Conservation (phyloP, 2,113 vertebrate genomes). For the Upupa epops region DNA sequence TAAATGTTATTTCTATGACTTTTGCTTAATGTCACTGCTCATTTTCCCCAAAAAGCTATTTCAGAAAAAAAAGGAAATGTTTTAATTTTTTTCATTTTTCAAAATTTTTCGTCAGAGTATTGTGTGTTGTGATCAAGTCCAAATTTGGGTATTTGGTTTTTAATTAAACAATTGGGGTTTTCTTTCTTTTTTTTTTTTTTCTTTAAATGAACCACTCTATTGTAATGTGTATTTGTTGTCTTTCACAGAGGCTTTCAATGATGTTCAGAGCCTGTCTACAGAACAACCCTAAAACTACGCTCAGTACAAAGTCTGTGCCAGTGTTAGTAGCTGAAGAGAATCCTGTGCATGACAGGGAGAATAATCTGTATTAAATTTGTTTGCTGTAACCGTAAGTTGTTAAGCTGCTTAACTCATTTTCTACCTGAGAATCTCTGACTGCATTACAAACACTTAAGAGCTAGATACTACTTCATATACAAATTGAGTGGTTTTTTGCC, state of each 20-base stretch:
- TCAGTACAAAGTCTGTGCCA: slow-evolving; percentile 82
- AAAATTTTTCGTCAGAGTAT: not conserved
- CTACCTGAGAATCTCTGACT: not conserved
- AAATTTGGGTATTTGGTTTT: not conserved
- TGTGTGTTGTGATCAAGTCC: not conserved
- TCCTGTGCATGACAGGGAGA: not conserved
- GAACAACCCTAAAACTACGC: slow-evolving; percentile 81
- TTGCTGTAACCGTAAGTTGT: not conserved
- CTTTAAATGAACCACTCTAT: not conserved
- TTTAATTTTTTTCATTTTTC: not conserved
- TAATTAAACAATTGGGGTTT: not conserved
- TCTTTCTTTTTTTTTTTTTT: not conserved
- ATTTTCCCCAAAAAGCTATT: not conserved
- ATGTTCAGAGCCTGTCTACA: slow-evolving; percentile 76
- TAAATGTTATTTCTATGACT: not conserved
- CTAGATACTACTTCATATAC: not conserved
- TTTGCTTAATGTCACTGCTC: rapidly evolving
- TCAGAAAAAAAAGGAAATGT: not conserved
- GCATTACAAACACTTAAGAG: not conserved
- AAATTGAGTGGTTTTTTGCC: not conserved
- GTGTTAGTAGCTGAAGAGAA: slow-evolving; percentile 72
- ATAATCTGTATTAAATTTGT: not conserved
- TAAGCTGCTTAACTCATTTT: not conserved
- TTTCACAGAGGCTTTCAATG: slow-evolving; percentile 70
- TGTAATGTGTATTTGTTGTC: slow-evolving; percentile 15